phyloP scores from a whole-genome alignment of 2,888 invertebrate species.

The Tetragnatha montana region DNA sequence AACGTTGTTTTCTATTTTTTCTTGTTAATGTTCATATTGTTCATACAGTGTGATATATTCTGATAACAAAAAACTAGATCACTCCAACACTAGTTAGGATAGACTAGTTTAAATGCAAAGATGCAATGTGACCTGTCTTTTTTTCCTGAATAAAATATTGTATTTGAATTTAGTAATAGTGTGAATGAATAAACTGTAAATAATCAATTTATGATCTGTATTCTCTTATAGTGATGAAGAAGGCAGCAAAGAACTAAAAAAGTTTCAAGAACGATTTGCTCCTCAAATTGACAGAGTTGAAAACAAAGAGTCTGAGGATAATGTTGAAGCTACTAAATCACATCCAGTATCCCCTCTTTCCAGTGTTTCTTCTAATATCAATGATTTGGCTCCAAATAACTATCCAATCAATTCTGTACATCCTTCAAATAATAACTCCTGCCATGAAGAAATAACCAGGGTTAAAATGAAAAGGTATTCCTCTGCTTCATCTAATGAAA shows the following conservation, averaged over 20 bases:
- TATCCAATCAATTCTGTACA: not conserved
- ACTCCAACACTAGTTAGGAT: not conserved
- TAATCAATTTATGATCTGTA: not conserved
- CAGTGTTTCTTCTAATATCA: not conserved
- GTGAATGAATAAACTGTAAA: too few species aligned
- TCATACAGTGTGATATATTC: too few species aligned
- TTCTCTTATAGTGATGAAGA: slow-evolving; percentile 81
- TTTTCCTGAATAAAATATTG: too few species aligned
- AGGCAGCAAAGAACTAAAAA: slow-evolving; percentile 83
- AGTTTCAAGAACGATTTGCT: slow-evolving; percentile 75
- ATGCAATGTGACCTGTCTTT: too few species aligned
- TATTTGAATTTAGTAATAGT: too few species aligned
- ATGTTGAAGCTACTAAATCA: not conserved
- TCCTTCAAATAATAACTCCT: not conserved
- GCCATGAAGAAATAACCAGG: not conserved
- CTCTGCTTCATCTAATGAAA: not conserved
- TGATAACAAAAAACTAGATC: too few species aligned
- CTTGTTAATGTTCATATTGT: too few species aligned
- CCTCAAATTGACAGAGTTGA: slow-evolving; percentile 57
- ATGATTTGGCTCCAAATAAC: not conserved
- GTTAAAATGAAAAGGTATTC: not conserved
- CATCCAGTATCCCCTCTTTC: not conserved
- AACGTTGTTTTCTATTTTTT: too few species aligned
- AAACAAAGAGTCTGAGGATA: not conserved
- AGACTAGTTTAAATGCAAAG: too few species aligned